Percentiles rank a stretch among this genome's conserved stretches.
Evolutionary conservation across 2,797 vertebrate species (phyloP).

Genomic region (Melanotaenia maccullochi): DNA sequence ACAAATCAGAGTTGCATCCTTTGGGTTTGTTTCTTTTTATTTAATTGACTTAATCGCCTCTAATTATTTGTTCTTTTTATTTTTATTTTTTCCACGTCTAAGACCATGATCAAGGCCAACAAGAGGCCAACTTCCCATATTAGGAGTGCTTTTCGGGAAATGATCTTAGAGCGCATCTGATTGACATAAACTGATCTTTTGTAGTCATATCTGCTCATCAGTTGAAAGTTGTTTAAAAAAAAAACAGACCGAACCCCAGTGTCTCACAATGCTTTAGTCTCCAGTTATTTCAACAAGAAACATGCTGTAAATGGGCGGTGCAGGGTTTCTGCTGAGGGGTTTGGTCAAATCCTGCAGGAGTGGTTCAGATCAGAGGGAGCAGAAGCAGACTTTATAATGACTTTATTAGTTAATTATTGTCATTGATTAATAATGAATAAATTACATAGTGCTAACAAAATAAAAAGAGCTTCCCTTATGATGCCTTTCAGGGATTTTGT

Average conservation of each 20-base stretch:
- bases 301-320: conserved; percentile 53
- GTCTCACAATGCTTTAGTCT: neutral
- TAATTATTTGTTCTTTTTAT: neutral
- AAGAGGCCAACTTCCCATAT: conserved; percentile 51
- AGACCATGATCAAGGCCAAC: conserved; percentile 11
- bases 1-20: conserved; percentile 3
- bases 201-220: neutral
- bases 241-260: neutral
- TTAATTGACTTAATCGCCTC: neutral
- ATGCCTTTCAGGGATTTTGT: neutral
- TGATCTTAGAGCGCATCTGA: conserved; percentile 22
- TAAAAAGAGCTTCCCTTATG: neutral
- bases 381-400: conserved; percentile 10
- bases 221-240: neutral
- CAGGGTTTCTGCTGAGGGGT: conserved; percentile 32
- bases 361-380: conserved; percentile 32
- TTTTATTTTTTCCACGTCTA: neutral
- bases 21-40: neutral
- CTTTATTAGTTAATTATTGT: conserved; percentile 27
- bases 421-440: conserved; percentile 20
- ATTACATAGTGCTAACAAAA: neutral
- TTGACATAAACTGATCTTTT: conserved; percentile 28
- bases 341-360: conserved; percentile 45
- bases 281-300: conserved; percentile 9
- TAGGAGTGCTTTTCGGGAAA: conserved; percentile 19